Base-by-base conservation (phyloP, 2,113 vertebrate species). In the Mohoua ochrocephala region DNA sequence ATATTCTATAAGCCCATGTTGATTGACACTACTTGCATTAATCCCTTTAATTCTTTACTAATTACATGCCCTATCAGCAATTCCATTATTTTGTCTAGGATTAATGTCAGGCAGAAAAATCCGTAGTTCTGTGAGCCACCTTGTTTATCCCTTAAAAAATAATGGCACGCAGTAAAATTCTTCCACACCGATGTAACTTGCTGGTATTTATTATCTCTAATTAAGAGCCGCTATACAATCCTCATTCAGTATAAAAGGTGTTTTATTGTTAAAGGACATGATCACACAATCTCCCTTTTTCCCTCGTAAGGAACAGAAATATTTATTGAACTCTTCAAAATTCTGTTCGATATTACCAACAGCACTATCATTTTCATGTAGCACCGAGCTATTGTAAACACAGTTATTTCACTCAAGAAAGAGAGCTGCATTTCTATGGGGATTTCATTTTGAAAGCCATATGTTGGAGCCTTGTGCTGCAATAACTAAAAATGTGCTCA, bases 31-130 rank as follows among this genome's bases (percentile, higher is more conserved):
- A 81, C 89, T 93, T 95, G 75, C 56, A 78, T 95, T 91, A 97
- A 97, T 97, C 93, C 89, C 81, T 81, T 81, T 96, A 95, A 97
- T 95, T 89, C 95, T 91, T 97, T 56, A 84, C 91, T 96, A 95
- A 97, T 96, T 96, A 97, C 89, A 87, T 81, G 91, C 65, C 65
- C 95, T 92, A 95, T 94, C 95, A 93, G 80, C 77, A 92, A 95
- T 93, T 95, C 89, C 86, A 95, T 96, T 95, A 95, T 97, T 96
- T 89, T 95, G 91, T 87, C 86, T 67, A 8, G 91, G 94, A 95
- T 95, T 95, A 95, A 95, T 81, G 91, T 92, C 89, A 92, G 76
- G 52, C 83, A 93, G 89, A 84, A 91, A 87, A 87, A 82, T 44
- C 73, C 1, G 0, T 28, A 47, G 68, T 59, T 87, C 84, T 80